Evolutionary conservation across 2,797 vertebrate genomes (phyloP), one percentile per base, ranked within the genome.

Genomic region (Gorsachius magnificus): DNA sequence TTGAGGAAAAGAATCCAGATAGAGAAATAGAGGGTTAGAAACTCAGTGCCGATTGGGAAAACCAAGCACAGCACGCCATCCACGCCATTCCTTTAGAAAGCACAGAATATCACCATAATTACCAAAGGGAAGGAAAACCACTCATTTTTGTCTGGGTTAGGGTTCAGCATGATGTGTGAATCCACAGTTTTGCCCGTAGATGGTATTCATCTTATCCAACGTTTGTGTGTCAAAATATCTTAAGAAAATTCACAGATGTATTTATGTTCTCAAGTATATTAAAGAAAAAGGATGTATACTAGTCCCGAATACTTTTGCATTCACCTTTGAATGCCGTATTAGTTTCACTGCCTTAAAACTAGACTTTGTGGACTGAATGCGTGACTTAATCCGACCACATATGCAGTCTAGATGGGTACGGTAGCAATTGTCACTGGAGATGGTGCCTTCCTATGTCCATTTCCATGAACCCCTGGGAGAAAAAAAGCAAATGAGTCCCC

Each of bases 311-410:
- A 11, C 29, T 90, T 88, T 66, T 75, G 5, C 14, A 19, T 57
- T 69, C 4, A 19, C 65, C 25, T 71, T 17, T 60, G 31, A 76
- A 69, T 66, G 35, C 5, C 4, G 2, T 24, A 5, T 41, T 64
- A 43, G 17, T 58, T 56, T 82, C 4, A 61, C 31, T 66, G 80
- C 31, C 51, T 91, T 69, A 74, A 77, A 63, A 64, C 26, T 17
- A 56, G 51, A 28, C 8, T 50, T 71, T 45, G 33, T 64, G 16
- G 19, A 10, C 12, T 46, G 24, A 58, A 43, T 9, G 16, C 36
- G 1, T 10, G 19, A 18, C 28, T 45, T 33, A 17, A 11, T 50
- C 17, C 0, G 6, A 11, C n/a, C 41, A 16, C 19, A 3, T 0
- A 56, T n/a, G 4, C 5, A 7, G 13, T 45, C 28, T 18, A 0